A percentile compares a stretch with the other conserved stretches of the same genome.
phyloP scores from a whole-genome alignment of 2,888 invertebrate genomes.

The Heliconius aoede region DNA sequence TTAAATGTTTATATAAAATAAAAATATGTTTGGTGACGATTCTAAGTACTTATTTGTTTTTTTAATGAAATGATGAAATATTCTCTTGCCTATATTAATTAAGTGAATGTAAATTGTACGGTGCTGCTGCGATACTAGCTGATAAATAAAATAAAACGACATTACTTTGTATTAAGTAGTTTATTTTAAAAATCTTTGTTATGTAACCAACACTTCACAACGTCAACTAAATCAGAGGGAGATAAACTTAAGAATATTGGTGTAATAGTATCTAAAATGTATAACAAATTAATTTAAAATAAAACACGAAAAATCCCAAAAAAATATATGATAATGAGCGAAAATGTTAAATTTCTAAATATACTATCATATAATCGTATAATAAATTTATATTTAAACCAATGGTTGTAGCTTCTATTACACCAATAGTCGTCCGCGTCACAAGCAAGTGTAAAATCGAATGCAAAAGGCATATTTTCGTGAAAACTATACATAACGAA shows the following conservation, averaged over 20 bases:
- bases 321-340: slow-evolving; percentile 8
- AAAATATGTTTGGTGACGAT: not conserved
- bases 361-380: not conserved
- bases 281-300: slow-evolving; percentile 7
- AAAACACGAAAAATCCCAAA: not conserved
- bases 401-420: slow-evolving; percentile 20
- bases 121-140: not conserved
- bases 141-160: slow-evolving; percentile 67
- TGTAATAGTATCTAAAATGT: slow-evolving; percentile 41
- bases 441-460: slow-evolving; percentile 9
- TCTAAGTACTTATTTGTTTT: not conserved
- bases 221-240: slow-evolving; percentile 67
- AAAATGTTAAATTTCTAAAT: not conserved
- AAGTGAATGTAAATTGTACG: not conserved
- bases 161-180: slow-evolving; percentile 75
- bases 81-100: slow-evolving; percentile 6
- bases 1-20: not conserved
- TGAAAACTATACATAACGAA: slow-evolving; percentile 74
- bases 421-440: slow-evolving; percentile 28
- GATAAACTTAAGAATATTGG: slow-evolving; percentile 51
- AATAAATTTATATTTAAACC: not conserved
- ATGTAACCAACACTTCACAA: slow-evolving; percentile 81
- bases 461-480: slow-evolving; percentile 37
- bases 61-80: not conserved
- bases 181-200: slow-evolving; percentile 83